Evolutionary conservation across 1,140 invertebrate species (phyloP), one percentile per base, ranked within the genome.

Genomic region (Latrodectus geometricus): DNA sequence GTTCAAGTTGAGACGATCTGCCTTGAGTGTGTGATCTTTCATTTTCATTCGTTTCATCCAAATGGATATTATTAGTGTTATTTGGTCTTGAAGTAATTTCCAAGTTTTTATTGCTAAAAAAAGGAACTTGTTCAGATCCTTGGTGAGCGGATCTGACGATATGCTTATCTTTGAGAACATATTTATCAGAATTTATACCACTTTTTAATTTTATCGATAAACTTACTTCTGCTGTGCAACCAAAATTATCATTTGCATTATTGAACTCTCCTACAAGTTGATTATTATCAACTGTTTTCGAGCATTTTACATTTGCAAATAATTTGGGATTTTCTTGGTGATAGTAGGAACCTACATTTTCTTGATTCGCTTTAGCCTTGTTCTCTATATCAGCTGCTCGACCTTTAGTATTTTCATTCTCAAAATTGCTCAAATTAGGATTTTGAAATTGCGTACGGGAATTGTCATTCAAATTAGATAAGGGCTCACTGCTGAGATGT

Each of bases 181-280:
- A 86, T 56, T 78, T 77, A n/a, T 66, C 21, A 49, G 65, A 56
- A 54, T 86, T 50, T 20, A 49, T 78, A 3, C 65, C 65, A 68
- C 54, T n/a, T 70, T 75, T 78, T 21, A 86, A n/a, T n/a, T 70
- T 23, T 17, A 86, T 52, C 35, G 49, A n/a, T 20, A 86, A 65
- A 20, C 74, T 78, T n/a, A 86, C 75, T 78, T 86, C 83, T 49
- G 65, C 52, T 1, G 48, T 23, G 20, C 83, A 86, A 4, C 66
- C 83, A 68, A 86, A 78, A 17, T 21, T 49, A 14, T 65, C 74
- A 12, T 83, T 56, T 20, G 50, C n/a, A 9, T 14, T 8, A n/a
- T 50, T 50, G 7, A 14, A 7, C 17, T n/a, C 11, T 72, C 52
- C 4, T 11, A 50, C 9, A 56, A 9, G 12, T 23, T 68, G 12